These are phyloP conservation scores for Tetragnatha versicolor DNA, from an alignment of 1,140 invertebrate genomes.

Conservation along the genomic window DNA sequence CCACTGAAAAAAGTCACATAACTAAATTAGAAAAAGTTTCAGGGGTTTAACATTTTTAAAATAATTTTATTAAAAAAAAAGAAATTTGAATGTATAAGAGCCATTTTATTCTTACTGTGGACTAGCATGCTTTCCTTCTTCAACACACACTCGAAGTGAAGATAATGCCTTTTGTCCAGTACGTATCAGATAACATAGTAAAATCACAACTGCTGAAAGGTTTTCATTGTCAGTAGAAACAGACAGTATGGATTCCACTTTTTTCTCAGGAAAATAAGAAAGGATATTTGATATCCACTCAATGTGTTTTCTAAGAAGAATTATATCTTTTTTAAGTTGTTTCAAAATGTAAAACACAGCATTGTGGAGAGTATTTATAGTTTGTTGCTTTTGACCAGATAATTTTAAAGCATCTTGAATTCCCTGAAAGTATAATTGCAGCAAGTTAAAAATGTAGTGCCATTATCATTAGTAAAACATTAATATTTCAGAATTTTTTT, in stretches of 20 bases:
- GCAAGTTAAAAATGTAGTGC: too few relatives aligned
- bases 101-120: not conserved
- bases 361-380: constrained; percentile 6
- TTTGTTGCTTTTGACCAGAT: not conserved
- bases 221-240: constrained; percentile 5
- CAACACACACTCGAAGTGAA: constrained; percentile 27
- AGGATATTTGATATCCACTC: constrained; percentile 6
- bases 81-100: too few relatives aligned
- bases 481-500: too few relatives aligned
- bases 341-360: constrained; percentile 30
- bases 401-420: constrained; percentile 7
- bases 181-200: constrained; percentile 25
- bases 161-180: constrained; percentile 13
- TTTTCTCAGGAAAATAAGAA: not conserved
- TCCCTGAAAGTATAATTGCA: constrained; percentile 24
- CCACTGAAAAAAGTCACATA: too few relatives aligned
- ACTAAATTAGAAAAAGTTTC: too few relatives aligned
- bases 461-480: too few relatives aligned
- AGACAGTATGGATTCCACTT: not conserved
- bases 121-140: constrained; percentile 36
- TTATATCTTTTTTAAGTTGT: constrained; percentile 16
- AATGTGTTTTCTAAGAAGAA: not conserved
- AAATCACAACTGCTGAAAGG: not conserved
- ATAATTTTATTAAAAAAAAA: too few relatives aligned
- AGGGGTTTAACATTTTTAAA: too few relatives aligned